Percentiles rank a stretch among this genome's conserved stretches.
Evolutionary conservation across 2,888 invertebrate species (phyloP).

Genomic region (Phortica okadai): DNA sequence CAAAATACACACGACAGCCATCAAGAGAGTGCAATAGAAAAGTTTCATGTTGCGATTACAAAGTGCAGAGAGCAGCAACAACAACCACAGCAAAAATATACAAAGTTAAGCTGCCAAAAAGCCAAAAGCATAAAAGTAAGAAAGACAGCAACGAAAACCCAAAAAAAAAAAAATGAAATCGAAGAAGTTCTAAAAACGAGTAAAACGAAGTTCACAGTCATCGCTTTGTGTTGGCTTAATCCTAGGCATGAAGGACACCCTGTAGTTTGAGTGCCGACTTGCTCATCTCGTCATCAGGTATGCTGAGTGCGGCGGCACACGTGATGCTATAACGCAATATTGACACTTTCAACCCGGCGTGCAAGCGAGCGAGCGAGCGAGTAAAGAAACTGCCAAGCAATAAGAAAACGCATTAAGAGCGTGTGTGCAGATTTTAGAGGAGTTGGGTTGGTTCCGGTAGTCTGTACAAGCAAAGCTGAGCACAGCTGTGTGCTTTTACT

Average conservation of each 20-base stretch:
- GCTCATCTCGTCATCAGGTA: conserved; percentile 44
- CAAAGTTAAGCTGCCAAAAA: conserved; percentile 58
- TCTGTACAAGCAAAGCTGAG: conserved; percentile 5
- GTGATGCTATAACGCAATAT: conserved; percentile 70
- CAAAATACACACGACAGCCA: conserved; percentile 26
- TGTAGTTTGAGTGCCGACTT: conserved; percentile 53
- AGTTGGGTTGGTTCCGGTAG: background rate
- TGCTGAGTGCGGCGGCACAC: conserved; percentile 51
- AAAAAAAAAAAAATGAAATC: conserved; percentile 10
- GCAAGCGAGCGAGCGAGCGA: conserved; percentile 59
- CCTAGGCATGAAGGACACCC: conserved; percentile 54
- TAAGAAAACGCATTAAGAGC: conserved; percentile 67
- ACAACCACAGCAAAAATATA: conserved; percentile 29
- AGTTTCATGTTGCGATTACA: conserved; percentile 68
- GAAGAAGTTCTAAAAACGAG: conserved; percentile 49
- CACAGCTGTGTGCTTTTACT: conserved; percentile 34
- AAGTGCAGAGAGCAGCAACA: conserved; percentile 43
- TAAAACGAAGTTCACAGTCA: conserved; percentile 25
- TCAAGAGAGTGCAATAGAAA: conserved; percentile 50
- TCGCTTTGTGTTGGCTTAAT: conserved; percentile 48
- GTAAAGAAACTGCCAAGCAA: background rate
- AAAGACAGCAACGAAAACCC: background rate
- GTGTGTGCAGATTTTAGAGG: conserved; percentile 30
- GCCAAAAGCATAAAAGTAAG: conserved; percentile 36
- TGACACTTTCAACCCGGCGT: conserved; percentile 64